Base-by-base conservation (phyloP, 2,888 invertebrate species). In the Macaria liturata region DNA sequence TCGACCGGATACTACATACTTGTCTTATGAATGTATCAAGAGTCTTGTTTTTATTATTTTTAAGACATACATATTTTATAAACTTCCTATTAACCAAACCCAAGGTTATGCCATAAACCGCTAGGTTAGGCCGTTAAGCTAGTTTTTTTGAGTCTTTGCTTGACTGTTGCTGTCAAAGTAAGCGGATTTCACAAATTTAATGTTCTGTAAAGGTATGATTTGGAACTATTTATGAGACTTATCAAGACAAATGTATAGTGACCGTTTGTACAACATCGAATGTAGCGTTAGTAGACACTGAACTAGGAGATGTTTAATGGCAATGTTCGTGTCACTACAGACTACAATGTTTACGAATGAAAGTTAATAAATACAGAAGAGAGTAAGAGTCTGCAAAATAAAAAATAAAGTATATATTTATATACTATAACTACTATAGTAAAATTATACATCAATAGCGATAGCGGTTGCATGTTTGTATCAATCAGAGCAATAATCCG, bases 251-350 rank as follows among this genome's bases (percentile, higher is more conserved):
- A 37, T 50, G n/a, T 34, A 31, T 39, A 31, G n/a, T 39, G 31
- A 45, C 45, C n/a, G n/a, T 51, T n/a, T 45, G 34, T 49, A 46
- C 61, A 51, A 61, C 57, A 61, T 55, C 52, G 57, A 54, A 46
- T 57, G 52, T 46, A 51, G 30, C 42, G 52, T 60, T 60, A 49
- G 62, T 63, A 56, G 61, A 62, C 49, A 62, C 62, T 59, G 68
- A 62, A n/a, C 55, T 61, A 20, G 20, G 20, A 20, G 59, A 42
- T 4, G 3, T 37, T 47, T 51, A 57, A 43, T 53, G 58, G 46
- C 9, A 40, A 49, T 59, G 53, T 45, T 42, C 9, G 9, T 42
- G 4, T 9, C 6, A 8, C 8, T 42, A 9, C n/a, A 34, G 4
- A 47, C 4, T 37, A 9, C n/a, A 6, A 9, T 37, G 9, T 39